phyloP scores from a whole-genome alignment of 2,797 vertebrate species.

The Lagocephalus sceleratus region DNA sequence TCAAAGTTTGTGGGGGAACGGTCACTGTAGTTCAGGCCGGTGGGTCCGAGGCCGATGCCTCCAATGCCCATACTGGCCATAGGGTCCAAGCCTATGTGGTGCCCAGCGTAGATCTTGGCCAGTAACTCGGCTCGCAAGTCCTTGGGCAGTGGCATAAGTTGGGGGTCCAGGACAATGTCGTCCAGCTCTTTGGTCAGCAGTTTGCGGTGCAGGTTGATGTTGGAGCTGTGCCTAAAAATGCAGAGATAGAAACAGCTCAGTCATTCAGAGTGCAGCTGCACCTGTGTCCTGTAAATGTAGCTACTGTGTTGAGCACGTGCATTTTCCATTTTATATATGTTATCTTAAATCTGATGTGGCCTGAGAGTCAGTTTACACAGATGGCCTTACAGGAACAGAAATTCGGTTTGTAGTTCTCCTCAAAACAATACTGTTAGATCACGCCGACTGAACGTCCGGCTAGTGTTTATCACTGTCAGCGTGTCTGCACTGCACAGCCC shows the following conservation, averaged over 20 bases:
- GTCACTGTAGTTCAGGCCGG: constrained; percentile 80
- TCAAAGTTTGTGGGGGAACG: constrained; percentile 85
- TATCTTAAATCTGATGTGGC: constrained; percentile 14
- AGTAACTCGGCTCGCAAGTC: constrained; percentile 85
- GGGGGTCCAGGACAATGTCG: constrained; percentile 90
- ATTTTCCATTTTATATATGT: not conserved
- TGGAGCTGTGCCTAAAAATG: constrained; percentile 94
- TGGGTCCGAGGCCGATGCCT: constrained; percentile 78
- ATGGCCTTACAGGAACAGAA: constrained; percentile 30
- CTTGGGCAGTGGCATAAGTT: constrained; percentile 78
- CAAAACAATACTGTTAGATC: constrained; percentile 43
- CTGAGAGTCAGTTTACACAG: constrained; percentile 12
- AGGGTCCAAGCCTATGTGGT: constrained; percentile 90
- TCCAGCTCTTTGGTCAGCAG: constrained; percentile 99
- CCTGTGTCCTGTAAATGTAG: no score
- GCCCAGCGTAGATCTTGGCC: constrained; percentile 89
- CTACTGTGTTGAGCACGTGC: constrained; percentile 2
- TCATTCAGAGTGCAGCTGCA: constrained; percentile 13
- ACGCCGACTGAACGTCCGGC: constrained; percentile 73
- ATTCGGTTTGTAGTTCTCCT: constrained; percentile 36
- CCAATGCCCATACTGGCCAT: constrained; percentile 82
- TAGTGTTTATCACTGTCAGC: constrained; percentile 92
- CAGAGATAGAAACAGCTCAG: constrained; percentile 37
- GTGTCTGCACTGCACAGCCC: constrained; percentile 83
- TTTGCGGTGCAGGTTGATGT: constrained; percentile 99